Base-by-base conservation (phyloP, 2,797 vertebrate species). In the Lepus townsendii region DNA sequence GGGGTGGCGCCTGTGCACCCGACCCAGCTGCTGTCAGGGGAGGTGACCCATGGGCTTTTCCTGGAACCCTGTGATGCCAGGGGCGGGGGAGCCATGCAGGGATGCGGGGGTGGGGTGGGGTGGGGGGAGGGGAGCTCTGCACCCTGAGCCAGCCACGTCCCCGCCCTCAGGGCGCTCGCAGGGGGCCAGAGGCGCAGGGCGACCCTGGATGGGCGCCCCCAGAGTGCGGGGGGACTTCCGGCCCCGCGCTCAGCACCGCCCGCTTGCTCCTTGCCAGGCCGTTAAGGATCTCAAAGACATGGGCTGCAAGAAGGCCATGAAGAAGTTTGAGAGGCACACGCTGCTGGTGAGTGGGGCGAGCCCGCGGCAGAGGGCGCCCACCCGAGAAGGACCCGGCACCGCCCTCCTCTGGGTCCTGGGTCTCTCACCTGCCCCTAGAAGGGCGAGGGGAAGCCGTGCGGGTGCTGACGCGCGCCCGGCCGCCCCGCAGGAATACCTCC, bases 301-400 rank as follows among this genome's bases (percentile, higher is more conserved):
- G 92, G 97, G 97, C 89, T 97, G 97, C 95, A 79, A 19, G 76
- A 66, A 75, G 73, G 92, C 95, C 3, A 76, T 97, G 92, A 84
- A 62, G 90, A 95, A 96, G 65, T 97, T 92, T 50, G 95, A 94
- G 30, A 93, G 16, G 52, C 52, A 30, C 60, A 96, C 92, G 0
- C 96, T 97, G 38, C 85, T 95, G 90, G 96, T 92, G 54, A 97
- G 96, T 72, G 69, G 62, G 26, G 63, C 54, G 54, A 57, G 6
- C 38, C 57, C 1, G 0, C 42, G 38, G 2, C 10, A 38, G 60
- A 73, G 73, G 66, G 78, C 47, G 38, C 60, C 62, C 7, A 0
- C 50, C 66, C n/a, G 38, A 3, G 9, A 38, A 88, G 7, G 47
- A 63, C 7, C 14, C 0, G 2, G 83, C 72, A 42, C 57, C 26